Conservation (phyloP, 2,888 invertebrate species). For the Bursaphelenchus okinawaensis region DNA sequence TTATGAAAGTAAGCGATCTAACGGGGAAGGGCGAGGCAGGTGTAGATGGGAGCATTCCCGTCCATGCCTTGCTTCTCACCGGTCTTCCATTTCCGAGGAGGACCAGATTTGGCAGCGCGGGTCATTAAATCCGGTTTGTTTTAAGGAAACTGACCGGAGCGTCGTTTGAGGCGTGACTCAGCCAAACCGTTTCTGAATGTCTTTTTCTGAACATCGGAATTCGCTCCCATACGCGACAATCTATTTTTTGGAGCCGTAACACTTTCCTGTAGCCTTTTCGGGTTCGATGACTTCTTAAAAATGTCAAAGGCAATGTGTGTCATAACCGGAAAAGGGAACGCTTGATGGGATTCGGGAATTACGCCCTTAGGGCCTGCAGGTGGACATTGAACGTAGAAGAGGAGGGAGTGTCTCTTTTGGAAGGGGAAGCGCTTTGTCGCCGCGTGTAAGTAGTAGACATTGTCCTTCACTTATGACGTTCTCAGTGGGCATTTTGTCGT, state of each 20-base stretch:
- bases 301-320: background rate
- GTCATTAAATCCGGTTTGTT: background rate
- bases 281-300: background rate
- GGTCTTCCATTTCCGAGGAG: background rate
- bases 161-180: background rate
- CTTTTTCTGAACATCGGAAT: background rate
- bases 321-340: background rate
- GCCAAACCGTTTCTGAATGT: background rate
- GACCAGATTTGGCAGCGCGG: background rate
- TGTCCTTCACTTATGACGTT: background rate
- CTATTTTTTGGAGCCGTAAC: too few species aligned
- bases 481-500: background rate
- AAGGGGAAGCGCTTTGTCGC: background rate
- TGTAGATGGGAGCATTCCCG: too few species aligned
- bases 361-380: background rate
- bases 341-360: background rate
- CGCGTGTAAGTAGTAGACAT: background rate
- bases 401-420: too few species aligned
- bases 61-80: too few species aligned
- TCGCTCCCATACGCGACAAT: background rate
- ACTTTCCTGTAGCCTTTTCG: too few species aligned
- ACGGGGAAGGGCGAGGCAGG: background rate
- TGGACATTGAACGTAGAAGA: background rate
- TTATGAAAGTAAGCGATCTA: background rate
- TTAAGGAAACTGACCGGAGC: too few species aligned